These are phyloP conservation scores for Trissoscelio sp. DNA, from an alignment of 2,888 invertebrate species.

Conservation along the genomic window DNA sequence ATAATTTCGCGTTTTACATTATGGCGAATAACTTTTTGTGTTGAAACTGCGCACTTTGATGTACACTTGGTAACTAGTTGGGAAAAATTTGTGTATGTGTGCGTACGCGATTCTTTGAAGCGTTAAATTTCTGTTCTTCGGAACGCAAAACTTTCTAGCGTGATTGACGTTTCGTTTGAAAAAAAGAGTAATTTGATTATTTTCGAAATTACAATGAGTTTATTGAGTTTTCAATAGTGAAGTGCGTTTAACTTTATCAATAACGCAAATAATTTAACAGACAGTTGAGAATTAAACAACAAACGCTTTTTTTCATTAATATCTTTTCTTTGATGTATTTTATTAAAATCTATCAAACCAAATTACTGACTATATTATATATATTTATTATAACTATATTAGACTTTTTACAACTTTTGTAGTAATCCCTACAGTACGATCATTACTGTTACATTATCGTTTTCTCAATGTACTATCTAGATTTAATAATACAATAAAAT, in stretches of 20 bases:
- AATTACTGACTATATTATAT: too few species aligned
- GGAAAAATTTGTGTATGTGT: not conserved
- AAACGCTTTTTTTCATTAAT: not conserved
- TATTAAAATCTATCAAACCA: too few species aligned
- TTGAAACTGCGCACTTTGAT: slow-evolving; percentile 20
- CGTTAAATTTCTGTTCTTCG: slow-evolving; percentile 23
- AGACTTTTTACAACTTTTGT: too few species aligned
- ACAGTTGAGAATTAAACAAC: too few species aligned
- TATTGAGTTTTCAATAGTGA: not conserved
- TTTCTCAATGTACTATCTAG: too few species aligned
- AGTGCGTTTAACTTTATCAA: slow-evolving; percentile 1
- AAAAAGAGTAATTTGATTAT: slow-evolving; percentile 3
- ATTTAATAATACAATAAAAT: too few species aligned
- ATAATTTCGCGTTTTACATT: slow-evolving; percentile 35
- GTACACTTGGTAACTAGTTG: slow-evolving; percentile 29
- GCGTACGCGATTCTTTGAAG: slow-evolving; percentile 1
- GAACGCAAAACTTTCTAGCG: slow-evolving; percentile 15
- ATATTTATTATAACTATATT: too few species aligned
- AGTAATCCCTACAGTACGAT: too few species aligned
- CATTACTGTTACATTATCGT: too few species aligned
- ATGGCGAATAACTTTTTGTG: slow-evolving; percentile 28
- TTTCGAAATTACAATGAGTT: not conserved
- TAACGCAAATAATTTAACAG: not conserved
- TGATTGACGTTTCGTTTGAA: slow-evolving; percentile 19
- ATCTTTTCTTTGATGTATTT: too few species aligned